phyloP scores from a whole-genome alignment of 2,797 vertebrate genomes.

The Catamblyrhynchus diadema region DNA sequence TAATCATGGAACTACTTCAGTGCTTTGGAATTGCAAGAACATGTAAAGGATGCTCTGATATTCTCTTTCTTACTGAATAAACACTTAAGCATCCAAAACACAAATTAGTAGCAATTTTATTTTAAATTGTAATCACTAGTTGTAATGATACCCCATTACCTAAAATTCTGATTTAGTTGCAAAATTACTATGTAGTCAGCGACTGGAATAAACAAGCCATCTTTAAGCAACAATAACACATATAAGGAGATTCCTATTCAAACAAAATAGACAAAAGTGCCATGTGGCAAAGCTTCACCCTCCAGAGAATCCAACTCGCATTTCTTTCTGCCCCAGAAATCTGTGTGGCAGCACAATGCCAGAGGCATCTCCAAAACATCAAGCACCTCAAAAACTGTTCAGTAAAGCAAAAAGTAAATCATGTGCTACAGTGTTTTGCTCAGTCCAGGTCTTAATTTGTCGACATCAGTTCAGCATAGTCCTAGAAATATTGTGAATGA shows the following conservation, averaged over 20 bases:
- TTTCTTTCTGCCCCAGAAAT: not conserved
- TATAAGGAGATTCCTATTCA: not conserved
- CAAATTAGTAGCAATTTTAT: not conserved
- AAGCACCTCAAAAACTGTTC: not conserved
- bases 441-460: not conserved
- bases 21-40: not conserved
- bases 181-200: not conserved
- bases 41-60: not conserved
- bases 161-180: not conserved
- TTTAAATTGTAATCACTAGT: not conserved
- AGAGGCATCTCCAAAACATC: not conserved
- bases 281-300: not conserved
- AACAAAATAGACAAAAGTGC: not conserved
- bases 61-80: not conserved
- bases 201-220: not conserved
- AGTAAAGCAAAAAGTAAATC: not conserved
- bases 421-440: not conserved
- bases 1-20: not conserved
- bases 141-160: not conserved
- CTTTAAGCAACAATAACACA: not conserved
- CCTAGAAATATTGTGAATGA: not conserved
- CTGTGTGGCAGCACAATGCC: not conserved
- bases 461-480: not conserved
- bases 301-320: not conserved
- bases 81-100: not conserved